Evolutionary conservation across 2,797 vertebrate species (phyloP), one percentile per base, ranked within the genome.

Genomic region (Chelidonichthys spinosus): DNA sequence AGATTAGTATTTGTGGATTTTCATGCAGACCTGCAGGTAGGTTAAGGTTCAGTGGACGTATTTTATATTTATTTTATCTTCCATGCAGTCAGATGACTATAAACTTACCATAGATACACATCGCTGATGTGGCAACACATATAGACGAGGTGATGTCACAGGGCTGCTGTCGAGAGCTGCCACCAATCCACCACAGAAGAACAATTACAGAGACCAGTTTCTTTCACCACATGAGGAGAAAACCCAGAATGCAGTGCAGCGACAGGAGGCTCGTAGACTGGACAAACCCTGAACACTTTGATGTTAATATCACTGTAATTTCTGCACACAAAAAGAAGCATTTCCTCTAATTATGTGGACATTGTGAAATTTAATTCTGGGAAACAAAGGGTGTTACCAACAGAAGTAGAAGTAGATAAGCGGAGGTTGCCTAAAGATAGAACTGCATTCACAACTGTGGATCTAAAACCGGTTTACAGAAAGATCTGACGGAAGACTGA

Each of bases 311-410:
- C 15, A n/a, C 33, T 36, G 33, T 17, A 17, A 37, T 36, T 36
- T 17, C 35, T 17, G 33, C n/a, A n/a, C n/a, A n/a, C n/a, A n/a
- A n/a, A 37, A 17, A 36, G 9, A 55, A 55, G 4, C 33, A 55
- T 55, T 55, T 55, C 53, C 33, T 55, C 7, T 36, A 55, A 55
- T 55, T 55, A 55, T 55, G 53, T 55, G 53, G 53, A 55, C 33
- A 17, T 17, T 55, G 53, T 55, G 14, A 15, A 25, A 25, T 50
- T 9, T n/a, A 0, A 50, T 50, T 25, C 49, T 50, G 49, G 18
- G 49, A 55, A 55, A 55, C 15, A 2, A 17, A 10, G 33, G 53
- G 9, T 13, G 9, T 55, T 17, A 55, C 53, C 11, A 25, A 11
- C 49, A 50, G 47, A 54, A 36, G 7, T 35, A 55, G 33, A n/a